Conservation (phyloP, 2,797 vertebrate species). For the Tangara arthus region DNA sequence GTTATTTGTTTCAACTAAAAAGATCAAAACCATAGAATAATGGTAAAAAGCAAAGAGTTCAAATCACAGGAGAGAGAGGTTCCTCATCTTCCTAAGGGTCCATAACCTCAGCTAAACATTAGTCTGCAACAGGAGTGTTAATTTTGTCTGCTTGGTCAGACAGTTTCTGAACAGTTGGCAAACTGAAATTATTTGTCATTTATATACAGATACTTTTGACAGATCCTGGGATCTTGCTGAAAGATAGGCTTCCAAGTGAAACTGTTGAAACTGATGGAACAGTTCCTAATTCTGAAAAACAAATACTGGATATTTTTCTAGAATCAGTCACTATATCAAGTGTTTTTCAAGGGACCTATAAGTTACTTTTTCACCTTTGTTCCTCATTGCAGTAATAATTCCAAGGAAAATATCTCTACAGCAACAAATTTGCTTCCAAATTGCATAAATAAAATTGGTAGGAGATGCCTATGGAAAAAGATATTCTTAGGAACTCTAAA, state of each 20-base stretch:
- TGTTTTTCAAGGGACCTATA: constrained; percentile 14
- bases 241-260: constrained; percentile 44
- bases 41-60: constrained; percentile 60
- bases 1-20: constrained; percentile 69
- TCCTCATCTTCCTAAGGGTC: constrained; percentile 45
- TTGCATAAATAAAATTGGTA: not conserved
- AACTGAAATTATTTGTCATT: constrained; percentile 62
- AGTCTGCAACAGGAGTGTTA: constrained; percentile 53
- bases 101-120: constrained; percentile 44
- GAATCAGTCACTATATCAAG: constrained; percentile 17
- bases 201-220: constrained; percentile 31
- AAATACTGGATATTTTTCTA: constrained; percentile 29
- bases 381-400: not conserved
- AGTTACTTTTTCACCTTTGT: not conserved
- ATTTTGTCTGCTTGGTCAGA: constrained; percentile 60
- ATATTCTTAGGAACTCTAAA: not conserved
- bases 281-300: constrained; percentile 22
- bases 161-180: constrained; percentile 72
- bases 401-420: not conserved
- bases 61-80: constrained; percentile 26
- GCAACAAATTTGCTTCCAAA: not conserved
- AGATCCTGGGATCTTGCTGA: constrained; percentile 38
- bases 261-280: constrained; percentile 27
- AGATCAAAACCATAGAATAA: constrained; percentile 57
- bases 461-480: not conserved